Evolutionary conservation across 2,888 invertebrate genomes (phyloP).

Genomic region (Agonopterix arenella): DNA sequence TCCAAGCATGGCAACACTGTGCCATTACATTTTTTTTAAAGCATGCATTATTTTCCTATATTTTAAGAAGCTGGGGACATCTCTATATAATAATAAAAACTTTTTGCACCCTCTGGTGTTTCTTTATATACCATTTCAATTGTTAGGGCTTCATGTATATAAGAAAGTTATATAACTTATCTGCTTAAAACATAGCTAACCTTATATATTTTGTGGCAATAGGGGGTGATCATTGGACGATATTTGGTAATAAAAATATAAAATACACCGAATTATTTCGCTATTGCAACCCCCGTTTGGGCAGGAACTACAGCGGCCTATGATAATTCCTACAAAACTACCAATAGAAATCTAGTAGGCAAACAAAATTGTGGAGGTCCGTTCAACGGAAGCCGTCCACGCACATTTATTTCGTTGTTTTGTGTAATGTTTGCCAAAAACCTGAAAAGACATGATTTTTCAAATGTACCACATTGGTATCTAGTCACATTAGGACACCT

Average conservation of each 20-base stretch:
- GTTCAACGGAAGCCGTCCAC: too few species aligned
- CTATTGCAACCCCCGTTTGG: too few species aligned
- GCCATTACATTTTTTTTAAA: conserved; percentile 7
- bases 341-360: too few species aligned
- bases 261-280: too few species aligned
- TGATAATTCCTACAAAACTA: too few species aligned
- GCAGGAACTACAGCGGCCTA: too few species aligned
- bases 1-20: conserved; percentile 21
- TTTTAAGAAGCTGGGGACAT: conserved; percentile 14
- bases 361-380: too few species aligned
- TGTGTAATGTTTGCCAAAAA: too few species aligned
- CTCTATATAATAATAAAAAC: conserved; percentile 28
- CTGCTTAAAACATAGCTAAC: conserved; percentile 62
- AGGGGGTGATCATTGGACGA: conserved; percentile 52
- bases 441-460: too few species aligned
- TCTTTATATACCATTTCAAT: not conserved
- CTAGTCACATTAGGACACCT: too few species aligned
- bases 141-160: not conserved
- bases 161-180: conserved; percentile 18
- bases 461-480: too few species aligned
- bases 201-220: conserved; percentile 44
- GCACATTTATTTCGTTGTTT: too few species aligned
- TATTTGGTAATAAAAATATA: not conserved
- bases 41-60: conserved; percentile 24
- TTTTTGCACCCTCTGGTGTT: not conserved